Evolutionary conservation across 2,113 vertebrate species (phyloP).

Genomic region (Tyto alba): DNA sequence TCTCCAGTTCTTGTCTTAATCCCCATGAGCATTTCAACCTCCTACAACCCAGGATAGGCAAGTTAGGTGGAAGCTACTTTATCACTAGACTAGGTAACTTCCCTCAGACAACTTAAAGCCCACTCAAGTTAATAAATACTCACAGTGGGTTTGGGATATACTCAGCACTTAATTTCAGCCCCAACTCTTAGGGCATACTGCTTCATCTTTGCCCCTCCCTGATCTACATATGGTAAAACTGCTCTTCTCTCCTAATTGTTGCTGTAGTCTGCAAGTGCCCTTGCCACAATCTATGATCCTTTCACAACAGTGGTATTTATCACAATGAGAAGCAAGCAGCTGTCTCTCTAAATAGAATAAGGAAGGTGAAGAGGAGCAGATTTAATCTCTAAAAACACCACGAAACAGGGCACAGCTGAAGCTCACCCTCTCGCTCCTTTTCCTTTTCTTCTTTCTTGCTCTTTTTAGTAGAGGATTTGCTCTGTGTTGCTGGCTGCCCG

Average conservation of each 20-base stretch:
- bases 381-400: neutral
- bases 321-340: neutral
- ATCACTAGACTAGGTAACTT: neutral
- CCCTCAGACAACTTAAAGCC: neutral
- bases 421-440: slow-evolving; percentile 92
- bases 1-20: neutral
- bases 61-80: neutral
- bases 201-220: neutral
- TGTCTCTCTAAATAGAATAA: neutral
- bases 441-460: slow-evolving; percentile 98
- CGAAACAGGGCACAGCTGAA: neutral
- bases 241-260: neutral
- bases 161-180: neutral
- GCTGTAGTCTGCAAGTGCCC: neutral
- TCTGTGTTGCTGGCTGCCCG: slow-evolving; percentile 81
- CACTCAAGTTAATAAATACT: neutral
- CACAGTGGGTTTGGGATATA: neutral
- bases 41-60: neutral
- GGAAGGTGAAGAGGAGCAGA: neutral
- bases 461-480: slow-evolving; percentile 93
- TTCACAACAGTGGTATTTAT: neutral
- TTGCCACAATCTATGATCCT: accelerated
- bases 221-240: neutral
- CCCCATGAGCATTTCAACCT: neutral
- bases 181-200: neutral